These are phyloP conservation scores for Noctua janthe DNA, from an alignment of 2,888 invertebrate species.

Conservation along the genomic window DNA sequence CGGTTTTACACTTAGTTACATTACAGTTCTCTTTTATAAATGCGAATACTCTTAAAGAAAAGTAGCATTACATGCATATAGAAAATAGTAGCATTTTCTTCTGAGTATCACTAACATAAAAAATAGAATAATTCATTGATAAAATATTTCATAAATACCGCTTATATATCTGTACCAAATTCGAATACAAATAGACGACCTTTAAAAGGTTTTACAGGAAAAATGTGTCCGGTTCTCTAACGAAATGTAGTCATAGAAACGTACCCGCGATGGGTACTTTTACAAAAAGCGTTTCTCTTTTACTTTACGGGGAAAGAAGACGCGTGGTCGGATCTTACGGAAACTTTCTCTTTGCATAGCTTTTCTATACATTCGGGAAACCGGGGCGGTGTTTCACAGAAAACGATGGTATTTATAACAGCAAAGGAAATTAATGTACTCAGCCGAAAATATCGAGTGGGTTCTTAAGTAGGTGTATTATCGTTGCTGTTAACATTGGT, in stretches of 20 bases:
- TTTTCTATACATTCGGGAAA: constrained; percentile 47
- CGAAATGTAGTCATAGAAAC: constrained; percentile 49
- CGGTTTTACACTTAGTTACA: constrained; percentile 54
- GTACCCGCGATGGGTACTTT: constrained; percentile 13
- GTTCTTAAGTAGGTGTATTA: constrained; percentile 10
- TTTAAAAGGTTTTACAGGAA: constrained; percentile 27
- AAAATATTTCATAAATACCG: not conserved
- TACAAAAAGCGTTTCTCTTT: constrained; percentile 51
- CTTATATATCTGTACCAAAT: constrained; percentile 11
- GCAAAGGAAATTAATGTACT: constrained; percentile 19
- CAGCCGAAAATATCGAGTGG: constrained; percentile 11
- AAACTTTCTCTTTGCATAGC: constrained; percentile 51
- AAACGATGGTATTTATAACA: constrained; percentile 38
- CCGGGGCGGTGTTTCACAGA: constrained; percentile 19
- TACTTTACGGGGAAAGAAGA: constrained; percentile 33
- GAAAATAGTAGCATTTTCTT: not conserved
- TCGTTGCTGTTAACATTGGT: not conserved
- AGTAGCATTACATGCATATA: not conserved
- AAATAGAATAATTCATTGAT: not conserved
- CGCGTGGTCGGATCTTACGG: constrained; percentile 52
- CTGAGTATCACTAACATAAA: not conserved
- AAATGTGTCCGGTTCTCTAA: constrained; percentile 24
- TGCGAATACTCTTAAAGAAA: constrained; percentile 12
- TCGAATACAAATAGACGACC: constrained; percentile 16
- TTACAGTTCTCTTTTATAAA: constrained; percentile 29